Evolutionary conservation across 53 echinoderm and acorn worm genomes (phyloP).

Genomic region (Patiria pectinifera): DNA sequence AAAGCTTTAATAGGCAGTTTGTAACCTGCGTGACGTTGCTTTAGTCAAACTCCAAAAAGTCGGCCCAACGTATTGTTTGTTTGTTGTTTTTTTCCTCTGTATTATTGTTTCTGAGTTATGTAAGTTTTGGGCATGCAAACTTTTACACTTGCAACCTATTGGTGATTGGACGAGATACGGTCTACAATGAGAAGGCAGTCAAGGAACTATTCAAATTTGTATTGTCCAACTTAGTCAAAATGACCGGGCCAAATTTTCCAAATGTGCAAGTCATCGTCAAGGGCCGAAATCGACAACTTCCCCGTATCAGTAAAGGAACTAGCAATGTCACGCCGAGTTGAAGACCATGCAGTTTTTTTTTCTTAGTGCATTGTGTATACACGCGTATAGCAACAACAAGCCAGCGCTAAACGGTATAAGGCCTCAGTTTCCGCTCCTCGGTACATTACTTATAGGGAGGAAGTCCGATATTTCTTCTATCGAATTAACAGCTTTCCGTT

Average conservation of each 20-base stretch:
- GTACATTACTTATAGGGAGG: conserved; percentile 16
- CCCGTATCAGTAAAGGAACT: neutral
- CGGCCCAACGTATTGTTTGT: too few relatives aligned
- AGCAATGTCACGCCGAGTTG: neutral
- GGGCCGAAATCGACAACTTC: conserved; percentile 1
- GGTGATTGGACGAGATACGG: neutral
- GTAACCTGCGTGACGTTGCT: too few relatives aligned
- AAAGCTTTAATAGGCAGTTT: too few relatives aligned
- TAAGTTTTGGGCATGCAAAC: too few relatives aligned
- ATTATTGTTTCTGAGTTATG: too few relatives aligned
- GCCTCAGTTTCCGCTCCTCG: neutral
- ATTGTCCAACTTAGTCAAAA: neutral
- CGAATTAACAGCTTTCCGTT: conserved; percentile 61
- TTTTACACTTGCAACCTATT: too few relatives aligned
- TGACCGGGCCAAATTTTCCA: neutral
- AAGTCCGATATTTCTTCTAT: conserved; percentile 66
- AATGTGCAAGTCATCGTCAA: neutral
- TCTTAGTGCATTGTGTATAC: neutral
- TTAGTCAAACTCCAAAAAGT: too few relatives aligned
- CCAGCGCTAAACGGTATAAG: neutral
- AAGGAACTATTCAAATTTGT: neutral
- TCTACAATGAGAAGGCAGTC: neutral
- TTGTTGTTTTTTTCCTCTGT: too few relatives aligned
- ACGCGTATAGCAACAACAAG: neutral
- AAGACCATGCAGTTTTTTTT: neutral